Conservation (phyloP, 2,888 invertebrate species). For the Thymelicus lineola region DNA sequence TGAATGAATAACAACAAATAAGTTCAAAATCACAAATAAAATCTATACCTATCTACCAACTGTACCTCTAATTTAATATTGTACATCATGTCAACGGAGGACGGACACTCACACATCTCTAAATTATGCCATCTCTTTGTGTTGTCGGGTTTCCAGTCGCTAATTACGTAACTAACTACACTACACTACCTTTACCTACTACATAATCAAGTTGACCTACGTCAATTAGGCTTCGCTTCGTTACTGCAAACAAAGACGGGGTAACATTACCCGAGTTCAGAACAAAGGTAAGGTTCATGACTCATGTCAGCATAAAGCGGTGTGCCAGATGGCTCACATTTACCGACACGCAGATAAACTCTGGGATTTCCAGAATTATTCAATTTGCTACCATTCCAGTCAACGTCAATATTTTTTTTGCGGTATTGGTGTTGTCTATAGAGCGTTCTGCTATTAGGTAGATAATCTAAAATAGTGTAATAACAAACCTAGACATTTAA, state of each 20-base stretch:
- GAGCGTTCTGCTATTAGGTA: no score
- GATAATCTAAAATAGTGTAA: no score
- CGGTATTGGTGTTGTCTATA: no score
- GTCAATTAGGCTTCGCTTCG: slow-evolving; percentile 33
- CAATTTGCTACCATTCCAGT: no score
- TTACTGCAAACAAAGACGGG: slow-evolving; percentile 28
- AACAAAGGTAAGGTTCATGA: slow-evolving; percentile 22
- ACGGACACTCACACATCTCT: slow-evolving; percentile 8
- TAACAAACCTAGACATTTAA: no score
- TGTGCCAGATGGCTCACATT: neutral
- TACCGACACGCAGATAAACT: neutral
- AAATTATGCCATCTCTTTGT: slow-evolving; percentile 6
- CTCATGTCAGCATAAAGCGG: neutral
- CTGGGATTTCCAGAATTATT: no score
- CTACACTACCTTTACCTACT: slow-evolving; percentile 5
- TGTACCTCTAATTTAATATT: no score
- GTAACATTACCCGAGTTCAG: slow-evolving; percentile 18
- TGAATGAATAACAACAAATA: neutral
- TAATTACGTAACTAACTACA: slow-evolving; percentile 18
- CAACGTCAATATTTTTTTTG: no score
- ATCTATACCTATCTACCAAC: neutral
- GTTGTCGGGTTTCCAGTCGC: slow-evolving; percentile 25
- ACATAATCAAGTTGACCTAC: slow-evolving; percentile 36
- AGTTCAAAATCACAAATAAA: neutral
- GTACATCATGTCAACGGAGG: neutral